phyloP scores from a whole-genome alignment of 1,140 invertebrate species.

The Stegodyphus mimosarum region DNA sequence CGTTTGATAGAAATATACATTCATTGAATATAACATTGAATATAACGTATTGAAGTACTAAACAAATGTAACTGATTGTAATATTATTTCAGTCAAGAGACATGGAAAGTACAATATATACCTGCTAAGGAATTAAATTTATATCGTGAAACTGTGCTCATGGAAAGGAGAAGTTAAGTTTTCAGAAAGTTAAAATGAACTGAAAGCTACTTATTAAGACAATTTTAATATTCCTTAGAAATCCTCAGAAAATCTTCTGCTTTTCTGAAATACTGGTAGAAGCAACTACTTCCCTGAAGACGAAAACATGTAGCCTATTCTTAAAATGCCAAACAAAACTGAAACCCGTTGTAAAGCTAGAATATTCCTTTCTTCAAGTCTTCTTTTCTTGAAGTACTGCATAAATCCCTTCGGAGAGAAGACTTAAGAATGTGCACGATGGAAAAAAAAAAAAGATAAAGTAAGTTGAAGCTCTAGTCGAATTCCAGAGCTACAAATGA shows the following conservation, averaged over 20 bases:
- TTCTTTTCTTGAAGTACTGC: slow-evolving; percentile 57
- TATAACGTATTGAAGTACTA: too few species aligned
- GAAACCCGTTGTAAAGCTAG: slow-evolving; percentile 55
- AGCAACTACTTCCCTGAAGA: slow-evolving; percentile 33
- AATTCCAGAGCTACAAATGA: slow-evolving; percentile 57
- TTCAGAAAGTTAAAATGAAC: too few species aligned
- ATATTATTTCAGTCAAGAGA: too few species aligned
- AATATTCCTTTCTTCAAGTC: slow-evolving; percentile 54
- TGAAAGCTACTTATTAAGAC: background rate
- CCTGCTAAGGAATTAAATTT: too few species aligned
- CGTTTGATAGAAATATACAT: too few species aligned
- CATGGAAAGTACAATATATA: too few species aligned
- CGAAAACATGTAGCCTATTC: slow-evolving; percentile 30
- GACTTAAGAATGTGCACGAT: slow-evolving; percentile 12
- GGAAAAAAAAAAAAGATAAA: slow-evolving; percentile 36
- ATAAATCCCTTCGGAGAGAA: slow-evolving; percentile 41
- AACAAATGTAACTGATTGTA: too few species aligned
- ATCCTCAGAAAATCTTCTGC: background rate
- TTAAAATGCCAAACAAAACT: slow-evolving; percentile 60
- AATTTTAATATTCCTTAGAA: background rate
- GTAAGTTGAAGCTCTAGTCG: slow-evolving; percentile 47
- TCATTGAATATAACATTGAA: too few species aligned
- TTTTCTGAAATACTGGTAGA: background rate
- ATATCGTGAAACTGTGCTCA: too few species aligned
- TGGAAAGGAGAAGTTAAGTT: too few species aligned